Evolutionary conservation across 2,888 invertebrate species (phyloP).

Genomic region (Drosophila falleni): DNA sequence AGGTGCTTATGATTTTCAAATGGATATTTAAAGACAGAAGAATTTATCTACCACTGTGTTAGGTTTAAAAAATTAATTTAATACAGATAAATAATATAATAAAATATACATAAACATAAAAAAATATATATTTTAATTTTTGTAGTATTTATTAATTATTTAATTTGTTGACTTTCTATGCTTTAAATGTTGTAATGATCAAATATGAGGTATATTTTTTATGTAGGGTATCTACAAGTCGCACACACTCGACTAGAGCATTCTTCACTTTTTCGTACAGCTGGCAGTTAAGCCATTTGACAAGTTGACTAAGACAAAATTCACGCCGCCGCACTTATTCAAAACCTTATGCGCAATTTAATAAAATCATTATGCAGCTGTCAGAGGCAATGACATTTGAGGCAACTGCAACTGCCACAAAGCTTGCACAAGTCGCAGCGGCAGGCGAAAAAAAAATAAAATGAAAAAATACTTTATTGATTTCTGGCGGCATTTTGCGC

Average conservation of each 20-base stretch:
- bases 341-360: slow-evolving; percentile 70
- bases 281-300: slow-evolving; percentile 62
- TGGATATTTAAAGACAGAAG: background rate
- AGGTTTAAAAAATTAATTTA: background rate
- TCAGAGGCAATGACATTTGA: slow-evolving; percentile 70
- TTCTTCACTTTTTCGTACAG: slow-evolving; percentile 33
- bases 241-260: slow-evolving; percentile 4
- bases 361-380: slow-evolving; percentile 77
- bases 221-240: slow-evolving; percentile 20
- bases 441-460: slow-evolving; percentile 19
- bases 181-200: background rate
- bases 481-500: slow-evolving; percentile 70
- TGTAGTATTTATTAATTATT: background rate
- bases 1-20: slow-evolving; percentile 3
- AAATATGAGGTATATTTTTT: background rate
- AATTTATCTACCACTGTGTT: background rate
- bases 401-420: slow-evolving; percentile 53
- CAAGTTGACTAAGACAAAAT: slow-evolving; percentile 65
- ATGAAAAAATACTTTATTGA: slow-evolving; percentile 66
- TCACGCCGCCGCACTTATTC: slow-evolving; percentile 66
- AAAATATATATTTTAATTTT: background rate
- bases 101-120: background rate
- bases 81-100: background rate
- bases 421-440: slow-evolving; percentile 47
- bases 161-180: background rate